Conservation (phyloP, 2,113 vertebrate genomes). For the Balaenoptera acutorostrata region DNA sequence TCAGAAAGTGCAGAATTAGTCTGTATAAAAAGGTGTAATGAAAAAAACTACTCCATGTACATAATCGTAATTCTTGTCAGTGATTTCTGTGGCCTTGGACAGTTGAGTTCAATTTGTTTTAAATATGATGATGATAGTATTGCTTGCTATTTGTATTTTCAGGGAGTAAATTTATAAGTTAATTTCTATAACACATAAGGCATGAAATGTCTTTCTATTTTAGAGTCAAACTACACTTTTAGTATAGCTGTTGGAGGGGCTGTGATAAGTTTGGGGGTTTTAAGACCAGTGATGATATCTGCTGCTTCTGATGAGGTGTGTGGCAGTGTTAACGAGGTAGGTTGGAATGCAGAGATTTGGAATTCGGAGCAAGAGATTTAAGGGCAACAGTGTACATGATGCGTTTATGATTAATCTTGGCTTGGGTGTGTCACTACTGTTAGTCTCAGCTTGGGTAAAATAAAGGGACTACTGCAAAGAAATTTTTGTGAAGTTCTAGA, state of each 20-base stretch:
- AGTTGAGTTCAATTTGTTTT: not conserved
- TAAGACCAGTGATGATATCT: not conserved
- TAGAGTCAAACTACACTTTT: not conserved
- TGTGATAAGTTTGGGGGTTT: not conserved
- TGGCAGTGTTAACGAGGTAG: not conserved
- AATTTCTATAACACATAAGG: not conserved
- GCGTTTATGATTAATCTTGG: not conserved
- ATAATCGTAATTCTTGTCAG: not conserved
- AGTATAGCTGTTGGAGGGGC: not conserved
- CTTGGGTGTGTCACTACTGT: not conserved
- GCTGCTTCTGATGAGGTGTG: not conserved
- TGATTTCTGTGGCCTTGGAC: not conserved
- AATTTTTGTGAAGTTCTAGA: not conserved
- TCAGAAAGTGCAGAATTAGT: not conserved
- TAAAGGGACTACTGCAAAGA: not conserved
- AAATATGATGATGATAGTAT: not conserved
- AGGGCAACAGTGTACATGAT: not conserved
- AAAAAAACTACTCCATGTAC: not conserved
- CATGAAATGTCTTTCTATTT: not conserved
- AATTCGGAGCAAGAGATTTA: not conserved
- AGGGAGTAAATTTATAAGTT: not conserved
- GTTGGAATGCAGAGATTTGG: not conserved
- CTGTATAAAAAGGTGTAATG: not conserved
- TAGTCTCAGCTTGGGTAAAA: not conserved
- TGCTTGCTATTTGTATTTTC: not conserved